phyloP scores from a whole-genome alignment of 2,113 vertebrate species.

The Ageneiosus marmoratus region DNA sequence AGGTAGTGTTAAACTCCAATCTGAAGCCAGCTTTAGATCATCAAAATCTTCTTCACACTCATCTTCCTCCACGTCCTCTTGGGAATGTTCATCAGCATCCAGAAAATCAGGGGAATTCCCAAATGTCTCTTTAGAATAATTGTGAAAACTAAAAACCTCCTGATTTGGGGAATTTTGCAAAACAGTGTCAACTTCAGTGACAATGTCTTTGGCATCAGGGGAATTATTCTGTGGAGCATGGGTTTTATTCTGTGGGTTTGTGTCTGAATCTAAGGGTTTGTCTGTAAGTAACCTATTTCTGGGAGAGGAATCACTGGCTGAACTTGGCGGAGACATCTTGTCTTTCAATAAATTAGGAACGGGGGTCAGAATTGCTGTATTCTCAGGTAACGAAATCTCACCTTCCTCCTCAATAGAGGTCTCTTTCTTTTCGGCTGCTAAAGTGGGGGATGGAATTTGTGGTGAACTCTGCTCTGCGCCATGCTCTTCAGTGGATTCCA shows the following conservation, averaged over 20 bases:
- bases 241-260: slow-evolving; percentile 16
- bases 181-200: slow-evolving; percentile 23
- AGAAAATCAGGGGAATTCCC: slow-evolving; percentile 53
- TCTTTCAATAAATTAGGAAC: neutral
- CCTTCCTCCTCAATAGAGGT: slow-evolving; percentile 3
- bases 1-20: slow-evolving; percentile 62
- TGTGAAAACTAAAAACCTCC: slow-evolving; percentile 77
- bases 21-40: slow-evolving; percentile 46
- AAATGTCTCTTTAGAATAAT: slow-evolving; percentile 77
- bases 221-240: slow-evolving; percentile 21
- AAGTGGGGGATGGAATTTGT: neutral
- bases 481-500: neutral
- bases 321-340: neutral
- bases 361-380: neutral
- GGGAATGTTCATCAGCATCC: slow-evolving; percentile 46
- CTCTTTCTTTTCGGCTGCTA: neutral
- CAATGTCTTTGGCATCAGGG: slow-evolving; percentile 40
- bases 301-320: neutral
- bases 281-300: neutral
- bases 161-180: slow-evolving; percentile 65
- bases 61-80: slow-evolving; percentile 40
- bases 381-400: slow-evolving; percentile 13
- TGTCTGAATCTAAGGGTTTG: neutral
- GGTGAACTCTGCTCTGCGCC: neutral
- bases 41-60: slow-evolving; percentile 54